Conservation (phyloP, 2,888 invertebrate genomes). For the Drosophila pseudotalamancana region DNA sequence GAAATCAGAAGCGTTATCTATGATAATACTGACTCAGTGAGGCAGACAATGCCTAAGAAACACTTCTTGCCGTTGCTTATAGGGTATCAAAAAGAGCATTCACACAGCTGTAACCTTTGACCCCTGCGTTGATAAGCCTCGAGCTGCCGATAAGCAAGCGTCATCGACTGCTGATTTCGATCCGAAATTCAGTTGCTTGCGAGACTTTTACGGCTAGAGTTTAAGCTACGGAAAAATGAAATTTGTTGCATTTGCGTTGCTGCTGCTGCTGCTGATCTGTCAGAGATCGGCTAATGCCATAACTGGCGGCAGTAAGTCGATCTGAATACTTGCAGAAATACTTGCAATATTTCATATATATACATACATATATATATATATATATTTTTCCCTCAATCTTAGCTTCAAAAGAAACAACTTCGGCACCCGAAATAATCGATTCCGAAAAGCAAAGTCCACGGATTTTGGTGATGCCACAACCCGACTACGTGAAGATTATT, state of each 20-base stretch:
- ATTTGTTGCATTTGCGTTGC: background rate
- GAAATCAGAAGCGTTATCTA: too few relatives aligned
- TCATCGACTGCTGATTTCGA: too few relatives aligned
- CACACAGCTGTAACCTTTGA: background rate
- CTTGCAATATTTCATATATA: too few relatives aligned
- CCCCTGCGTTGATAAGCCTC: background rate
- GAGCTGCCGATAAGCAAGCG: conserved; percentile 14
- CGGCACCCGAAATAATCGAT: background rate
- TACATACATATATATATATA: too few relatives aligned
- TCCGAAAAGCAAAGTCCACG: conserved; percentile 21
- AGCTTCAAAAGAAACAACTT: background rate
- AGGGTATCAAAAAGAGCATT: background rate
- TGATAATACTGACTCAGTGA: too few relatives aligned
- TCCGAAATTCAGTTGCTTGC: conserved; percentile 11
- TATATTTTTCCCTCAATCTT: too few relatives aligned
- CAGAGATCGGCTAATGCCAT: background rate
- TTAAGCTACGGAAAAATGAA: conserved; percentile 8
- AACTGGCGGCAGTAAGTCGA: background rate
- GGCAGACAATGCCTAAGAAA: background rate
- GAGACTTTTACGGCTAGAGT: too few relatives aligned
- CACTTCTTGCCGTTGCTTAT: background rate
- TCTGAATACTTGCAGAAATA: too few relatives aligned
- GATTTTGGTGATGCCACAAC: conserved; percentile 1
- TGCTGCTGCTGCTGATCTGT: conserved; percentile 20
- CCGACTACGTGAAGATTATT: accelerated